Evolutionary conservation across 2,888 invertebrate genomes (phyloP), one percentile per base, ranked within the genome.

Genomic region (Cordilura impudica): DNA sequence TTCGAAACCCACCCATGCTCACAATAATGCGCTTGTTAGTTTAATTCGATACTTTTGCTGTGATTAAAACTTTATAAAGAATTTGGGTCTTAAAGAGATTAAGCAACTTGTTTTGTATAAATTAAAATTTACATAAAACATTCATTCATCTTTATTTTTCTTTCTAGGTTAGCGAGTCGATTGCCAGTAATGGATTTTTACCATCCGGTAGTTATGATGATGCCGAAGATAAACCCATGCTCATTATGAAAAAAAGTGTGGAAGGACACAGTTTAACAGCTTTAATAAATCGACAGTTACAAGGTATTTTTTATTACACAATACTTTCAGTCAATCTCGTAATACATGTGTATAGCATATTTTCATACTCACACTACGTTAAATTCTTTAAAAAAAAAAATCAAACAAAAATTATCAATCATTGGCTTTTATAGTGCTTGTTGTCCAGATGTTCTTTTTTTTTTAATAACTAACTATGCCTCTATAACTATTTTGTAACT

Each of bases 181-280:
- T 95, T 93, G 93, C 93, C 29, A 94, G 93, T 86, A 94, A 94
- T 89, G 94, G 94, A 63, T 94, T 94, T 88, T 89, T 94, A 82
- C 94, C 94, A 66, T 93, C 94, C 88, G 93, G 92, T 77, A 87
- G 87, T 63, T 93, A 93, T 87, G 93, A 94, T 81, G 94, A 94
- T 84, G 92, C 93, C 10, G 94, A 95, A 84, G 94, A 94, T 83
- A 95, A 95, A 85, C 94, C 95, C 16, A 94, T 94, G 93, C 91
- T 94, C 84, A 93, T 94, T 58, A 93, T 94, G 80, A 95, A 95
- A 91, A 95, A 94, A 87, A 88, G 85, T 81, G 86, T 85, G 56
- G 95, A 95, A 84, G 94, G 94, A 65, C 94, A 94, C 80, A 94
- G 95, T 83, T 93, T 95, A 89, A 94, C 95, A 51, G 95, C 95